Conservation (phyloP, 2,888 invertebrate genomes). For the Linyphia triangularis region DNA sequence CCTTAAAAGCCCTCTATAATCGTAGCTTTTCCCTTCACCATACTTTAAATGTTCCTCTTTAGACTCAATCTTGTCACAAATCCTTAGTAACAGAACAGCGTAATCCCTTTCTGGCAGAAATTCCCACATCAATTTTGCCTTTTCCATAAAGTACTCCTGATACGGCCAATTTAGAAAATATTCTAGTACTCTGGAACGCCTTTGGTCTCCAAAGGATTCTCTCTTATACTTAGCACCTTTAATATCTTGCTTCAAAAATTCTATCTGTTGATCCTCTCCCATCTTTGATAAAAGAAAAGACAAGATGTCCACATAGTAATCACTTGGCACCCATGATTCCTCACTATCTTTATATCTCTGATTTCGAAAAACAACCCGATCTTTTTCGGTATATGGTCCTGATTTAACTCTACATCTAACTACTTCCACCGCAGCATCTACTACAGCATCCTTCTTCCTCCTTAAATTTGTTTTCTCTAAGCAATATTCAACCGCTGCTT, state of each 20-base stretch:
- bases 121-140: slow-evolving; percentile 1
- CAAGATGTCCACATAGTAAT: slow-evolving; percentile 32
- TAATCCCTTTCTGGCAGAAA: slow-evolving; percentile 18
- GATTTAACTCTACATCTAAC: neutral
- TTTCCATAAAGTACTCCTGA: slow-evolving; percentile 37
- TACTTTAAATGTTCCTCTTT: neutral
- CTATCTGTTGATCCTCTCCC: slow-evolving; percentile 23
- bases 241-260: slow-evolving; percentile 29
- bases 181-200: slow-evolving; percentile 34
- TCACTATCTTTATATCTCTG: slow-evolving; percentile 41
- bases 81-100: slow-evolving; percentile 15
- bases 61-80: slow-evolving; percentile 21
- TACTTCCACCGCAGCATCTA: slow-evolving; percentile 18
- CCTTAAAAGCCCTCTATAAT: slow-evolving; percentile 37
- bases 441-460: slow-evolving; percentile 1
- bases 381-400: neutral
- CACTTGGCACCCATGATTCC: slow-evolving; percentile 42
- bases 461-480: slow-evolving; percentile 38
- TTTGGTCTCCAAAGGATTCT: neutral
- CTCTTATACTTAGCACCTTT: neutral
- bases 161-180: slow-evolving; percentile 49
- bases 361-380: slow-evolving; percentile 38
- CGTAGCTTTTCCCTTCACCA: slow-evolving; percentile 39
- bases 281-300: slow-evolving; percentile 12
- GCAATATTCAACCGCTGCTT: slow-evolving; percentile 42